Conservation (phyloP, 2,888 invertebrate species). For the Dyspetes luteomarginatus region DNA sequence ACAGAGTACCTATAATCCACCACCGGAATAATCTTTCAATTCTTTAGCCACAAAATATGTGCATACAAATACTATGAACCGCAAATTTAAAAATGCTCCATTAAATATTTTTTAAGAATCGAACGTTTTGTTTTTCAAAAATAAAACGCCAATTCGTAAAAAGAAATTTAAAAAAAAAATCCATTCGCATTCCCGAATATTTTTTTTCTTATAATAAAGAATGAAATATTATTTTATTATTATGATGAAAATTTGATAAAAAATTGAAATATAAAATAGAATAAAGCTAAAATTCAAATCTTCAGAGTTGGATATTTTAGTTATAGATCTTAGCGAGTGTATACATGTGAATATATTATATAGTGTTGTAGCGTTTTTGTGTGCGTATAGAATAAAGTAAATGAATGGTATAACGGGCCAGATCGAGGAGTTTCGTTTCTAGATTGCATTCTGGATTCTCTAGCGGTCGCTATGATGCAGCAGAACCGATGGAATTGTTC, state of each 20-base stretch:
- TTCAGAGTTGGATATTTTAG: conserved; percentile 25
- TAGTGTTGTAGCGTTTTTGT: conserved; percentile 8
- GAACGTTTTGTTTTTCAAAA: too few species aligned
- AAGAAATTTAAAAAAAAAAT: not conserved
- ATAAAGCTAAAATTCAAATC: conserved; percentile 19
- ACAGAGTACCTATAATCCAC: too few species aligned
- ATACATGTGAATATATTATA: not conserved
- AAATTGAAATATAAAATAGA: not conserved
- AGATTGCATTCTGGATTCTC: conserved; percentile 52
- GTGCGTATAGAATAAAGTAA: not conserved
- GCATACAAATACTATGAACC: too few species aligned
- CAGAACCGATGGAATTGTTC: conserved; percentile 33
- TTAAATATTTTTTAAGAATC: too few species aligned
- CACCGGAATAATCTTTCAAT: too few species aligned
- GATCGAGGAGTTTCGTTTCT: conserved; percentile 45
- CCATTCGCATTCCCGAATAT: not conserved
- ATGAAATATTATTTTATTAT: not conserved
- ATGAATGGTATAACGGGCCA: conserved; percentile 28
- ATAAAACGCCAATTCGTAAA: not conserved
- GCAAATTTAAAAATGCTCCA: too few species aligned
- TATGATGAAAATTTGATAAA: conserved; percentile 12
- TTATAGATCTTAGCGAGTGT: not conserved
- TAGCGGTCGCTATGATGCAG: conserved; percentile 1
- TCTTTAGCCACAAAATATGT: too few species aligned
- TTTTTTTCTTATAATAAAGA: not conserved